These are phyloP conservation scores for Pseudopodoces humilis DNA, from an alignment of 2,113 vertebrate genomes.

Conservation along the genomic window DNA sequence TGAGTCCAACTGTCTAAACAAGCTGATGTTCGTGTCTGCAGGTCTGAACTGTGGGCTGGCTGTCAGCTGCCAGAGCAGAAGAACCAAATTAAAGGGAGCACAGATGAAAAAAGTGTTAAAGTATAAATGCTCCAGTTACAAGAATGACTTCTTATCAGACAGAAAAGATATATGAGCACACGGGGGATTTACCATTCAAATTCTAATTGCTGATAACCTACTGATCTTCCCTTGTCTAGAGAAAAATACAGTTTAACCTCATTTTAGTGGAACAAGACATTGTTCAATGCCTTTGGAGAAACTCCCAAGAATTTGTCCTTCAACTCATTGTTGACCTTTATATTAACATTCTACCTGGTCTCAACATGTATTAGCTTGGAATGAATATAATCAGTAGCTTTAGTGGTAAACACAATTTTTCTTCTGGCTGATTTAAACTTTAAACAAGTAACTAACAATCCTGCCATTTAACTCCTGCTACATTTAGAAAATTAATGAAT, in stretches of 20 bases:
- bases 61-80: neutral
- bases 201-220: neutral
- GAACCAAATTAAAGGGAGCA: neutral
- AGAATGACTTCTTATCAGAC: neutral
- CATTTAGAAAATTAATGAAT: neutral
- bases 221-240: neutral
- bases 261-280: neutral
- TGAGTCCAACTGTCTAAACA: neutral
- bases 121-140: neutral
- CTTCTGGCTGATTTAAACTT: neutral
- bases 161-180: neutral
- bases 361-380: neutral
- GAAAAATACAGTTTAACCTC: neutral
- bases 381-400: neutral
- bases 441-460: neutral
- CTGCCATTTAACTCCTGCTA: neutral
- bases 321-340: neutral
- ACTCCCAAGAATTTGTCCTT: neutral
- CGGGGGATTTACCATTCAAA: neutral
- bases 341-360: neutral
- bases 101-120: neutral
- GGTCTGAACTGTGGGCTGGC: neutral
- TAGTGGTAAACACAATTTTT: neutral
- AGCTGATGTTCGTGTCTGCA: neutral
- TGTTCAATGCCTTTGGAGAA: neutral